Conservation (phyloP, 1,140 invertebrate genomes). For the Hormaphis cornu region DNA sequence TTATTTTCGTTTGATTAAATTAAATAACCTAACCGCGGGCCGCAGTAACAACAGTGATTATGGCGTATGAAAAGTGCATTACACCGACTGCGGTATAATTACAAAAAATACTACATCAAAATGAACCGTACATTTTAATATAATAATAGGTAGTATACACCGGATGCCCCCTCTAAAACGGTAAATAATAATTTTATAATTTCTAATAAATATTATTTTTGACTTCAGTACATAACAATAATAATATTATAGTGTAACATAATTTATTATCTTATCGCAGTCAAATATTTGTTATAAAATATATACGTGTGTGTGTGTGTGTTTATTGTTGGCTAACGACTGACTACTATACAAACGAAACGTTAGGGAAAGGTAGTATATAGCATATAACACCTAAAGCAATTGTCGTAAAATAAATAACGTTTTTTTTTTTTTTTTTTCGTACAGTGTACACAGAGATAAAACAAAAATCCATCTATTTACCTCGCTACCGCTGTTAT, state of each 20-base stretch:
- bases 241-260: too few species aligned
- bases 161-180: neutral
- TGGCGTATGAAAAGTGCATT: too few species aligned
- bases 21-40: neutral
- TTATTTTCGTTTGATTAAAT: conserved; percentile 1
- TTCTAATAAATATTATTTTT: conserved; percentile 16
- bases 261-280: conserved; percentile 26
- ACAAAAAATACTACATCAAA: neutral
- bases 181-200: neutral
- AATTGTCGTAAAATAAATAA: conserved; percentile 21
- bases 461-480: conserved; percentile 17
- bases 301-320: neutral
- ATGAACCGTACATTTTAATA: too few species aligned
- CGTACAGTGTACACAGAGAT: neutral
- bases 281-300: conserved; percentile 16
- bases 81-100: neutral
- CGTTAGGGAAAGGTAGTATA: conserved; percentile 4
- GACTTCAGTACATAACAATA: neutral
- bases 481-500: neutral
- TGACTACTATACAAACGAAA: conserved; percentile 9
- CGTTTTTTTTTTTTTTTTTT: neutral
- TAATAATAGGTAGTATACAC: too few species aligned
- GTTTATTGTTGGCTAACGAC: conserved; percentile 18
- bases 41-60: neutral
- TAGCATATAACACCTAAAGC: conserved; percentile 5